Conservation (phyloP, 1,140 invertebrate genomes). For the Odontomachus brunneus region DNA sequence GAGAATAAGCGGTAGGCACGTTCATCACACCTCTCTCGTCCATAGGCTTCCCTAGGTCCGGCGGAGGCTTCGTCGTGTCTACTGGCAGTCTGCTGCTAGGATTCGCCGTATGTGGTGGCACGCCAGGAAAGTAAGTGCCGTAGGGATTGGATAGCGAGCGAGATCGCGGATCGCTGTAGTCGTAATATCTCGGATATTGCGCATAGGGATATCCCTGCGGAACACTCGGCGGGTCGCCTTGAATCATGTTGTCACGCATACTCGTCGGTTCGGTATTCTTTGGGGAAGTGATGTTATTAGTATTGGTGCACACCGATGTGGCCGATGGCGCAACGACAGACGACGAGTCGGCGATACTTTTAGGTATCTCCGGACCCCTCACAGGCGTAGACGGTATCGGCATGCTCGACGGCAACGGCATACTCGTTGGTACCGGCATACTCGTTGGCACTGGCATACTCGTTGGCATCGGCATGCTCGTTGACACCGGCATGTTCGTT, state of each 20-base stretch:
- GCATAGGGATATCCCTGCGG: slow-evolving; percentile 82
- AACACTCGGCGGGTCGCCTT: slow-evolving; percentile 73
- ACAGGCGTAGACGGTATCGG: slow-evolving; percentile 64
- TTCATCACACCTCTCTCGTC: slow-evolving; percentile 73
- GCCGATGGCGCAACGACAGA: slow-evolving; percentile 27
- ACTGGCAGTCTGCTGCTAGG: slow-evolving; percentile 63
- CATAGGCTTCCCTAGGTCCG: slow-evolving; percentile 74
- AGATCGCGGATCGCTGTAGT: slow-evolving; percentile 82
- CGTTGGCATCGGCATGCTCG: slow-evolving; percentile 59
- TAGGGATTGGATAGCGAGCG: slow-evolving; percentile 80
- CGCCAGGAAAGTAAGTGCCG: slow-evolving; percentile 79
- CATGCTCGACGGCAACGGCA: slow-evolving; percentile 52
- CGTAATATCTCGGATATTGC: slow-evolving; percentile 84
- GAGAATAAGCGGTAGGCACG: slow-evolving; percentile 69
- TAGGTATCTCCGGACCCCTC: slow-evolving; percentile 58
- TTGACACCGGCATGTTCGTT: slow-evolving; percentile 1
- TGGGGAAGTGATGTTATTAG: slow-evolving; percentile 65
- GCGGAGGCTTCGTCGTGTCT: slow-evolving; percentile 67
- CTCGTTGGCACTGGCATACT: slow-evolving; percentile 43
- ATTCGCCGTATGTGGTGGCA: slow-evolving; percentile 75
- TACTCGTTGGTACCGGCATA: slow-evolving; percentile 56
- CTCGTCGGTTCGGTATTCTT: slow-evolving; percentile 65
- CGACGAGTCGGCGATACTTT: slow-evolving; percentile 59
- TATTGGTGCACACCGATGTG: slow-evolving; percentile 62
- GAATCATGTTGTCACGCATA: slow-evolving; percentile 66